Base-by-base conservation (phyloP, 2,797 vertebrate genomes). In the Spea hammondii region DNA sequence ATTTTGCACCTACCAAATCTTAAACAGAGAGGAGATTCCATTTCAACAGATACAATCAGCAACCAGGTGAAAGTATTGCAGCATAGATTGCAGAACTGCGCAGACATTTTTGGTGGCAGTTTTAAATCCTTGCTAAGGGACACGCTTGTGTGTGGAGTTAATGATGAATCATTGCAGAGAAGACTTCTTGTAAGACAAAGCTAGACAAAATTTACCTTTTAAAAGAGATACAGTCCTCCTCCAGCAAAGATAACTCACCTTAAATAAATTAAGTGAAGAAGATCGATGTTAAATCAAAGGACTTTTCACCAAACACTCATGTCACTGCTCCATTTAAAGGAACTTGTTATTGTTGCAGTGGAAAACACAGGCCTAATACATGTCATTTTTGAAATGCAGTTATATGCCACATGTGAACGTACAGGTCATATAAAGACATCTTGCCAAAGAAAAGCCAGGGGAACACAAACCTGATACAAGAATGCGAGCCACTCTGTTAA, bases 281-380 rank as follows among this genome's bases (percentile, higher is more conserved):
- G 32, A 32, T 32, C 32, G 13, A 55, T 55, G 54, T 55, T 55
- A 13, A 55, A 55, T 55, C 54, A 55, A 55, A 62, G 59, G 59
- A 62, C 59, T 62, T 11, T 62, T 17, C 59, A 62, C 59, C 59
- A 62, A 8, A 62, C 59, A 62, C 59, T 62, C 7, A 62, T 62
- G 59, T 62, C 14, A 17, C 59, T 9, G 59, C 14, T 62, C n/a
- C 8, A 62, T 62, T 62, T 62, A 62, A 13, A 62, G 4, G 59
- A 17, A 62, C 12, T 13, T 62, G 6, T 62, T 11, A 62, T 17
- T 0, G 59, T 17, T 62, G 59, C n/a, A 6, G 59, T 62, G 59
- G 59, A 17, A 62, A 62, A 62, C 59, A 62, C 59, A 4, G 59
- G 4, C 59, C 6, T 62, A 62, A 62, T 62, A 62, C 59, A 54